A percentile compares a stretch with the other conserved stretches of the same genome.
phyloP scores from a whole-genome alignment of 2,888 invertebrate genomes.

The Agrochola lychnidis region DNA sequence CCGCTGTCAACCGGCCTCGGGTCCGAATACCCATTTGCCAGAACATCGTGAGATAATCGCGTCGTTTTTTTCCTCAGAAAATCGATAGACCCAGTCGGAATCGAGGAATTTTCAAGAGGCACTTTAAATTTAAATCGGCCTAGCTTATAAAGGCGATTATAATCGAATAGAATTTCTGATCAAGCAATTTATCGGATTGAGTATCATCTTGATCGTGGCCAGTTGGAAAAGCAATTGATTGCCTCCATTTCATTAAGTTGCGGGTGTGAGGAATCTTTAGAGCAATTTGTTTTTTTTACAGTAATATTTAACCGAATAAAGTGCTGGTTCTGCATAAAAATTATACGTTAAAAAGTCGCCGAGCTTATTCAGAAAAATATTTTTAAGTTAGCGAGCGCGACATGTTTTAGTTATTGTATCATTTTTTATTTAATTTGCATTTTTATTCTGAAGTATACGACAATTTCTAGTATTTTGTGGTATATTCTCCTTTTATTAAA shows the following conservation, averaged over 20 bases:
- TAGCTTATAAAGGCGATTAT: slow-evolving; percentile 74
- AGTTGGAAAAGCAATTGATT: slow-evolving; percentile 61
- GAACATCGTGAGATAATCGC: slow-evolving; percentile 70
- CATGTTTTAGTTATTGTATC: slow-evolving; percentile 50
- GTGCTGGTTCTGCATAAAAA: slow-evolving; percentile 24
- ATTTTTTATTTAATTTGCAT: slow-evolving; percentile 49
- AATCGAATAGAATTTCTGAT: slow-evolving; percentile 74
- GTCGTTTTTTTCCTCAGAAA: slow-evolving; percentile 68
- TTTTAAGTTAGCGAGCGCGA: slow-evolving; percentile 45
- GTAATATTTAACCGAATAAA: slow-evolving; percentile 16
- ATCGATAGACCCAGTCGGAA: slow-evolving; percentile 66
- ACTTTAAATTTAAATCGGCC: slow-evolving; percentile 73
- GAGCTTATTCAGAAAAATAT: slow-evolving; percentile 35
- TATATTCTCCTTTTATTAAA: slow-evolving; percentile 13
- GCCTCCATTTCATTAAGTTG: slow-evolving; percentile 65
- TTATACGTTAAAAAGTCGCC: slow-evolving; percentile 27
- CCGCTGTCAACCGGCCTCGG: slow-evolving; percentile 55
- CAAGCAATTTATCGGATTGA: slow-evolving; percentile 71
- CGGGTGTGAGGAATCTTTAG: slow-evolving; percentile 27
- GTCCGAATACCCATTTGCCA: slow-evolving; percentile 69
- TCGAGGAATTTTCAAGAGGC: slow-evolving; percentile 65
- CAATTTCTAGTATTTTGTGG: slow-evolving; percentile 17
- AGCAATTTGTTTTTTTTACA: slow-evolving; percentile 35
- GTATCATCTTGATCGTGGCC: slow-evolving; percentile 64
- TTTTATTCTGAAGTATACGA: slow-evolving; percentile 45